Conservation (phyloP, 2,797 vertebrate species). For the Rhadinocentrus ornatus region DNA sequence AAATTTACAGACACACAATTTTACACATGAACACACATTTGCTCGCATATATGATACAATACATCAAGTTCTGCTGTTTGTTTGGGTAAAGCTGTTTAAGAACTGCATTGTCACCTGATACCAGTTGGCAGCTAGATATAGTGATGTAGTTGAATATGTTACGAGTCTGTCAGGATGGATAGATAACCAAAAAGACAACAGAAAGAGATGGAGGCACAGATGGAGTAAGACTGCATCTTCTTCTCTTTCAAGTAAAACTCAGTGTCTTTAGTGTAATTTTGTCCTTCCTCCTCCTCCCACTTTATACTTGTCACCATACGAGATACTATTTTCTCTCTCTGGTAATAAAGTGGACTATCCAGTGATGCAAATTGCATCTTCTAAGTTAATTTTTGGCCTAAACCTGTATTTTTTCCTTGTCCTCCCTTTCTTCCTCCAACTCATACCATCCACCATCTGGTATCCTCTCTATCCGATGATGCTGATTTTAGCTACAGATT, state of each 20-base stretch:
- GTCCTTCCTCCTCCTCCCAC: slow-evolving; percentile 3
- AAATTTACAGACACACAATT: slow-evolving; percentile 10
- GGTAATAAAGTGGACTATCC: slow-evolving; percentile 15
- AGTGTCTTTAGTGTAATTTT: slow-evolving; percentile 4
- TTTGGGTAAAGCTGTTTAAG: slow-evolving; percentile 62
- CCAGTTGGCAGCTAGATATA: slow-evolving; percentile 35
- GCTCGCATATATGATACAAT: slow-evolving; percentile 5
- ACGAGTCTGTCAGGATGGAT: slow-evolving; percentile 39
- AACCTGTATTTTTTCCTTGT: slow-evolving; percentile 11
- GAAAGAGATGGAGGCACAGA: background rate
- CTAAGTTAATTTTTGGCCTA: background rate
- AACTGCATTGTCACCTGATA: slow-evolving; percentile 58
- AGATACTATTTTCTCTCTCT: slow-evolving; percentile 41
- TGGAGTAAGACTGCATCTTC: background rate
- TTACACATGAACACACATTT: background rate
- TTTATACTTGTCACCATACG: slow-evolving; percentile 4
- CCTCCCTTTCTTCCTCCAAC: background rate
- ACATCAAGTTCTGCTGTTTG: slow-evolving; percentile 11
- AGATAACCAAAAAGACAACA: slow-evolving; percentile 15
- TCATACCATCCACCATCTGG: background rate
- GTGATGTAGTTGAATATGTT: slow-evolving; percentile 66
- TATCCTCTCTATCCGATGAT: slow-evolving; percentile 32
- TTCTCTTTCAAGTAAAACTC: slow-evolving; percentile 12
- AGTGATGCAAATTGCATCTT: slow-evolving; percentile 2
- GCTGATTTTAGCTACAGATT: slow-evolving; percentile 61